Base-by-base conservation (phyloP, 2,888 invertebrate species). In the Stictocephala bisonia region DNA sequence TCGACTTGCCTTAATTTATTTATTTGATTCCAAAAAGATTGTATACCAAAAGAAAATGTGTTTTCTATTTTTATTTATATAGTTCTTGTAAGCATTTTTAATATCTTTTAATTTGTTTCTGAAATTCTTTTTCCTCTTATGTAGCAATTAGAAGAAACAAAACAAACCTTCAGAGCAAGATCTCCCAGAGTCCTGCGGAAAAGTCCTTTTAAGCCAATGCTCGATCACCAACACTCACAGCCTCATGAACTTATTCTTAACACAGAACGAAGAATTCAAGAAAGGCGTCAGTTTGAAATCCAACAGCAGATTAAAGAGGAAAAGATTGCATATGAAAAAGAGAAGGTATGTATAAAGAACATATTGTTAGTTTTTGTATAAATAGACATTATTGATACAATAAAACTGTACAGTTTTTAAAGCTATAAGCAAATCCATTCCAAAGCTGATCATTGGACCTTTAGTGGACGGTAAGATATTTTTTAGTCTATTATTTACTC, bases 161-260 rank as follows among this genome's bases (percentile, higher is more conserved):
- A 81, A 48, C 81, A 78, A 68, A 73, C 75, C 64, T 92, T 92
- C 84, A 90, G 89, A 82, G 91, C 92, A 1, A 85, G 85, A 64
- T 88, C 89, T 22, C 85, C 90, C 0, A 82, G 81, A n/a, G 90
- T 91, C 2, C 83, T 91, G 0, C 85, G 87, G 60, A 88, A 88
- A 79, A 86, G 89, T 78, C 91, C 91, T 0, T 92, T 91, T 80
- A 86, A 88, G 69, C 91, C 91, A 1, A 84, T 87, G 26, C 83
- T 85, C 18, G 83, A 84, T 20, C 82, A 84, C 31, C 85, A 87
- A 1, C 75, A 86, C 3, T 24, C 81, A 79, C 84, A 84, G 68
- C 80, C 83, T 2, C 83, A 83, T 11, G 88, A 88, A 31, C 88
- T 92, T 83, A 83, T 86, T 3, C 82, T 93, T n/a, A 88, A 88